Evolutionary conservation across 2,888 invertebrate species (phyloP).

Genomic region (Campoplex nolae): DNA sequence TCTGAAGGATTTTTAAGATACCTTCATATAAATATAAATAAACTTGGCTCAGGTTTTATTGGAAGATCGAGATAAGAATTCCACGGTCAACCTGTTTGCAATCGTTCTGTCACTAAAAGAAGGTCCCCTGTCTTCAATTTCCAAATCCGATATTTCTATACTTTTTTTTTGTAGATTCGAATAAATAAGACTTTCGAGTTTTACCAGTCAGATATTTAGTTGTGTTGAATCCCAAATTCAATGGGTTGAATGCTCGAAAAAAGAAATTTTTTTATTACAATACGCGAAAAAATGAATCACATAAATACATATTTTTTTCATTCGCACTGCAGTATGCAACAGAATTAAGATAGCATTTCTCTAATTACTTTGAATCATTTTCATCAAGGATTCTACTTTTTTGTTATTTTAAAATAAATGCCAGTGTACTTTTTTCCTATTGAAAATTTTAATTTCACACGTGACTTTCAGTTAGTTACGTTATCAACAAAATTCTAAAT

Average conservation of each 20-base stretch:
- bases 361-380: neutral
- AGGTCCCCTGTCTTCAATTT: neutral
- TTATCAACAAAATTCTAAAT: neutral
- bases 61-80: conserved; percentile 41
- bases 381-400: neutral
- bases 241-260: neutral
- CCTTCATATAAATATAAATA: conserved; percentile 10
- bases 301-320: too few relatives aligned
- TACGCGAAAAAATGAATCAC: too few relatives aligned
- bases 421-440: neutral
- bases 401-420: neutral
- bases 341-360: neutral
- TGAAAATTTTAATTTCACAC: neutral
- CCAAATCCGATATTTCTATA: neutral
- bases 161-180: neutral
- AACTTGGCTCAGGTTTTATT: conserved; percentile 10
- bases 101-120: neutral
- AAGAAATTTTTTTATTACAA: too few relatives aligned
- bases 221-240: too few relatives aligned
- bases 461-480: neutral
- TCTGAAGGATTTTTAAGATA: conserved; percentile 20
- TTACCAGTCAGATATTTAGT: neutral
- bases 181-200: conserved; percentile 8
- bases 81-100: conserved; percentile 12
- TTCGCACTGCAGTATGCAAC: too few relatives aligned